phyloP scores from a whole-genome alignment of 30 jellyfish, hydroid and myxozoan species.

The Pseudorhiza aurosa region DNA sequence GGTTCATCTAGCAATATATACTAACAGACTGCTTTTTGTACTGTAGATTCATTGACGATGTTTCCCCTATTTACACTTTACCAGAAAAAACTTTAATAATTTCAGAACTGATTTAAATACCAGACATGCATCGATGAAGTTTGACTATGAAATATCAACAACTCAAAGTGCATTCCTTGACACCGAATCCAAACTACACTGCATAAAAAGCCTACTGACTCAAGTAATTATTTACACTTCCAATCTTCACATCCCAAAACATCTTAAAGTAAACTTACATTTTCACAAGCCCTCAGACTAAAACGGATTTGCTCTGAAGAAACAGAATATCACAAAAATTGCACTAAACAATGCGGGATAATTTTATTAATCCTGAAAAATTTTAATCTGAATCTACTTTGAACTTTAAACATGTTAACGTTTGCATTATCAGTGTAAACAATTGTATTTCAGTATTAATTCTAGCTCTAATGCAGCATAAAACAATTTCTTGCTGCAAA shows the following conservation, averaged over 20 bases:
- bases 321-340: neutral
- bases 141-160: slow-evolving; percentile 12
- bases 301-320: slow-evolving; percentile 44
- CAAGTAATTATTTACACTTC: slow-evolving; percentile 23
- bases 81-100: slow-evolving; percentile 7
- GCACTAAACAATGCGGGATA: neutral
- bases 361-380: slow-evolving; percentile 1
- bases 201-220: slow-evolving; percentile 38
- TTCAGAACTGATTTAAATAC: slow-evolving; percentile 36
- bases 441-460: no score
- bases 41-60: slow-evolving; percentile 62
- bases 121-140: slow-evolving; percentile 40
- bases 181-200: slow-evolving; percentile 18
- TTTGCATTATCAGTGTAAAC: no score
- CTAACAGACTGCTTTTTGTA: slow-evolving; percentile 8
- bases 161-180: slow-evolving; percentile 45
- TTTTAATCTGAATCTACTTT: no score
- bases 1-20: slow-evolving; percentile 11
- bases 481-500: no score
- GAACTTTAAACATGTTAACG: no score
- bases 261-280: slow-evolving; percentile 17
- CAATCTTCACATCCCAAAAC: slow-evolving; percentile 16
- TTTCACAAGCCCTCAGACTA: slow-evolving; percentile 20
- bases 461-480: no score
- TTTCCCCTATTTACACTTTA: slow-evolving; percentile 33